Percentiles rank a stretch among this genome's conserved stretches.
Conservation (phyloP, 2,113 vertebrate species). For the Todiramphus saurophagus region DNA sequence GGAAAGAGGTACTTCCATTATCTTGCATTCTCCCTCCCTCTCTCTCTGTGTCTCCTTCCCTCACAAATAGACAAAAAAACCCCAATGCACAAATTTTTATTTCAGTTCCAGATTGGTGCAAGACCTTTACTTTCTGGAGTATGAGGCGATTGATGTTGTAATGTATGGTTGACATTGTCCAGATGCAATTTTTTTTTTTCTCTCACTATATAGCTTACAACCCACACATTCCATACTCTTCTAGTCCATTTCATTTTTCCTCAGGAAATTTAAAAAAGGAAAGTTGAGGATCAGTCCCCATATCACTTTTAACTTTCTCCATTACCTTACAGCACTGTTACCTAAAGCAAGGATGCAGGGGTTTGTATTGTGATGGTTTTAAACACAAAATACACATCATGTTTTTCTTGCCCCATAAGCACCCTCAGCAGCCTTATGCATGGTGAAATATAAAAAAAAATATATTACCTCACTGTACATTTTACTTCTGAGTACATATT, state of each 20-base stretch:
- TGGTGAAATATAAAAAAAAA: not conserved
- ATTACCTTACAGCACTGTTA: not conserved
- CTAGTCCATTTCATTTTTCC: not conserved
- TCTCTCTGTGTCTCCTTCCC: not conserved
- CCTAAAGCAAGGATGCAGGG: not conserved
- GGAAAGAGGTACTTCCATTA: not conserved
- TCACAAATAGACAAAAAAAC: not conserved
- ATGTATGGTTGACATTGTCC: not conserved
- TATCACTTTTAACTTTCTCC: not conserved
- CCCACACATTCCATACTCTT: not conserved
- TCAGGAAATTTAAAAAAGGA: not conserved
- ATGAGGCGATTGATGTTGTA: not conserved
- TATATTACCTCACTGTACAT: not conserved
- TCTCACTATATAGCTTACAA: not conserved
- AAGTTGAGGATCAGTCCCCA: not conserved
- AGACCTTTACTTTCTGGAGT: not conserved
- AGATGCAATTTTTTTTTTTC: not conserved
- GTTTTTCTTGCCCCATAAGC: not conserved
- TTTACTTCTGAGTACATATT: not conserved
- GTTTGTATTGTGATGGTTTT: not conserved
- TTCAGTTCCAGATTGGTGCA: not conserved
- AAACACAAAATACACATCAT: not conserved
- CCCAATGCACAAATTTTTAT: not conserved
- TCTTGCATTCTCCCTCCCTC: not conserved
- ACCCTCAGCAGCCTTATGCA: not conserved